These are phyloP conservation scores for Larimichthys polyactis DNA, from an alignment of 2,113 vertebrate genomes.

Conservation along the genomic window DNA sequence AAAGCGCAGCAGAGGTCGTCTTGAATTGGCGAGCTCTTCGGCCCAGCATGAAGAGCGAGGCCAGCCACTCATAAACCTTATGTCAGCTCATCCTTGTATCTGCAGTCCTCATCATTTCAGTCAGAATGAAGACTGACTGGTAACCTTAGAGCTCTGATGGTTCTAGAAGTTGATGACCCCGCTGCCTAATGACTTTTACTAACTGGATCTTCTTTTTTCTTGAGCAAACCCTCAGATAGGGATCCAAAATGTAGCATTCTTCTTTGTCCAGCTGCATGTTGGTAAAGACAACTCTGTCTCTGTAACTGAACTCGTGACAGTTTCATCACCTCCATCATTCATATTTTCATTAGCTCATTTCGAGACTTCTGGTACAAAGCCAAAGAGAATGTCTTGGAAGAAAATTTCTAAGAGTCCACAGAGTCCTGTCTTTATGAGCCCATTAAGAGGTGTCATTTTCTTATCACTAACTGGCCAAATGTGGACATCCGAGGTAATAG, in stretches of 20 bases:
- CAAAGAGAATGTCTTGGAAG: no score
- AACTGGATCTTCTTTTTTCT: neutral
- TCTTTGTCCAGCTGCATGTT: neutral
- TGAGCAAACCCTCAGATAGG: neutral
- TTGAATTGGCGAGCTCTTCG: neutral
- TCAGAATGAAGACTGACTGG: neutral
- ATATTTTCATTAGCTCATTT: neutral
- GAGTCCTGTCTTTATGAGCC: neutral
- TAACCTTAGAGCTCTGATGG: neutral
- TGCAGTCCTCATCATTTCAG: slow-evolving; percentile 4
- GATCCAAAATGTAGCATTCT: neutral
- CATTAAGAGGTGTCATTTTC: neutral
- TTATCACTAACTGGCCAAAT: neutral
- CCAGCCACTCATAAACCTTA: slow-evolving; percentile 19
- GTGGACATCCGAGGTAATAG: neutral
- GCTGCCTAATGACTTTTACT: neutral
- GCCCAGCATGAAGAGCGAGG: neutral
- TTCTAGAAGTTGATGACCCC: neutral
- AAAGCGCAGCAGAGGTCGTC: neutral
- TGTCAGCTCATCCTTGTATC: neutral
- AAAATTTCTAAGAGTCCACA: neutral
- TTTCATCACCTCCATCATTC: neutral
- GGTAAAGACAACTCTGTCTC: neutral
- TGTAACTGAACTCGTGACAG: neutral
- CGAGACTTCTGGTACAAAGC: neutral